A percentile compares a stretch with the other conserved stretches of the same genome.
phyloP scores from a whole-genome alignment of 1,140 invertebrate species.

The Phymorhynchus buccinoides region DNA sequence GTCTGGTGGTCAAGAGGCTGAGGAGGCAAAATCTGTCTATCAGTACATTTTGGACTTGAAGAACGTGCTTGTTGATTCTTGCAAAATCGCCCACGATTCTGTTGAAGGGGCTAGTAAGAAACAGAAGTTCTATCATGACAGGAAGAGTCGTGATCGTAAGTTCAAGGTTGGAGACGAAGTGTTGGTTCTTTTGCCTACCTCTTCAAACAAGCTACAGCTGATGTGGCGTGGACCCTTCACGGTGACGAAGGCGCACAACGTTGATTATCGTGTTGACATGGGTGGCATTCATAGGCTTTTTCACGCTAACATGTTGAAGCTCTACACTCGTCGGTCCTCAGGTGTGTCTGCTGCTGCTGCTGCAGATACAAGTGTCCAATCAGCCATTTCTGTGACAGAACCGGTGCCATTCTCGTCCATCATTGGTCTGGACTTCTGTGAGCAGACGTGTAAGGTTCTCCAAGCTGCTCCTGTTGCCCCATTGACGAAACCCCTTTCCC shows the following conservation, averaged over 20 bases:
- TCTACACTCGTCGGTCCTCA: too few relatives aligned
- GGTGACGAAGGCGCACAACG: not conserved
- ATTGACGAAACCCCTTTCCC: too few relatives aligned
- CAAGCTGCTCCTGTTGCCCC: too few relatives aligned
- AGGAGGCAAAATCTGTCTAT: constrained; percentile 43
- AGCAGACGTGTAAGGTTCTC: not conserved
- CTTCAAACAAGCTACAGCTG: constrained; percentile 44
- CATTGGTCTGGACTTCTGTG: not conserved
- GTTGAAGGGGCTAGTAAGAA: not conserved
- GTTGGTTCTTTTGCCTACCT: constrained; percentile 34
- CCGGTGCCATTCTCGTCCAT: not conserved
- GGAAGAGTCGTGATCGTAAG: not conserved
- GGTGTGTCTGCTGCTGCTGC: not conserved
- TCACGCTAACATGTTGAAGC: not conserved
- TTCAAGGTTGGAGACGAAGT: constrained; percentile 46
- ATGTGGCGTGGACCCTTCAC: constrained; percentile 46
- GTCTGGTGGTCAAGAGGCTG: constrained; percentile 41
- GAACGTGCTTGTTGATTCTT: too few relatives aligned
- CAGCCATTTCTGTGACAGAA: too few relatives aligned
- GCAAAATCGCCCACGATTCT: constrained; percentile 38
- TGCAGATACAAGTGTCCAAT: not conserved
- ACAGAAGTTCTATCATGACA: constrained; percentile 33
- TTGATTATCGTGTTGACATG: not conserved
- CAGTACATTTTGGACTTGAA: constrained; percentile 34
- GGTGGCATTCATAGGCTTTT: not conserved